Conservation (phyloP, 2,888 invertebrate genomes). For the Acrocera orbiculus region DNA sequence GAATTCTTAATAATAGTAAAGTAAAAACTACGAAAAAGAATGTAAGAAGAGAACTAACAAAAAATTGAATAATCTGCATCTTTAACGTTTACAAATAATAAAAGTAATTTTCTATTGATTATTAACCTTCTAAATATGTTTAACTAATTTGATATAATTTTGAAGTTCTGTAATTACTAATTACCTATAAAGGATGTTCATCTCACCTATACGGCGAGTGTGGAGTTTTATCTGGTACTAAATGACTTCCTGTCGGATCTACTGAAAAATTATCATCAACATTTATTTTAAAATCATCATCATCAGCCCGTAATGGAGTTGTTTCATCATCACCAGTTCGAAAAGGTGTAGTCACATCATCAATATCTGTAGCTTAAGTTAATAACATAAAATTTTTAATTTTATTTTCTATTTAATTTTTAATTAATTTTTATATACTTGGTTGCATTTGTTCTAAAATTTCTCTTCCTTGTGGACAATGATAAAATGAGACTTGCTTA, state of each 20-base stretch:
- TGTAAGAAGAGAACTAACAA: slow-evolving; percentile 4
- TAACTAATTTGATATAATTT: too few relatives aligned
- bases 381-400: not conserved
- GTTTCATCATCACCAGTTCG: slow-evolving; percentile 29
- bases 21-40: slow-evolving; percentile 11
- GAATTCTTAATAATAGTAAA: slow-evolving; percentile 1
- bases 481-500: slow-evolving; percentile 43
- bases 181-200: slow-evolving; percentile 21
- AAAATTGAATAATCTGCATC: too few relatives aligned
- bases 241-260: slow-evolving; percentile 23
- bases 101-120: too few relatives aligned
- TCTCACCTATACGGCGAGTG: slow-evolving; percentile 29
- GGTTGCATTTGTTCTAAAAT: slow-evolving; percentile 32
- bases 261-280: slow-evolving; percentile 22
- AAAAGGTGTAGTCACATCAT: slow-evolving; percentile 30
- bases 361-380: slow-evolving; percentile 19
- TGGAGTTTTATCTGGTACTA: slow-evolving; percentile 20
- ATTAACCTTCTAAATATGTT: too few relatives aligned
- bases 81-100: too few relatives aligned
- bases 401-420: not conserved
- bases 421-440: not conserved
- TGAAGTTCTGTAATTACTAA: slow-evolving; percentile 17
- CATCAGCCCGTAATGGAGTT: slow-evolving; percentile 27
- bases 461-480: slow-evolving; percentile 42
- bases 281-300: slow-evolving; percentile 25